phyloP scores from a whole-genome alignment of 2,113 vertebrate genomes.

The Hippocampus zosterae region DNA sequence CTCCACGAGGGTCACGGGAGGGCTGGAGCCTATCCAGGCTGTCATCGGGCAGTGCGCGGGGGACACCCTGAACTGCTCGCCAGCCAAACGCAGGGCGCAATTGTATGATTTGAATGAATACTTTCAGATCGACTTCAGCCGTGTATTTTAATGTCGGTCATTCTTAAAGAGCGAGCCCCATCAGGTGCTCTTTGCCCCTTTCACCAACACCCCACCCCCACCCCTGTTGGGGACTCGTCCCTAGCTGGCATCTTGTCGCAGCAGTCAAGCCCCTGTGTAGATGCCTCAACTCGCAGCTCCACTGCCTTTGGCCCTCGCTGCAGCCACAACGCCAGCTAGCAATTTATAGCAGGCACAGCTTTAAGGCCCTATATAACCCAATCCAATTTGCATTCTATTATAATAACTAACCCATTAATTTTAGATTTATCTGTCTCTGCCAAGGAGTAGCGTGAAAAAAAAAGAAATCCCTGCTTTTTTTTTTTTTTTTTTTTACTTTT shows the following conservation, averaged over 20 bases:
- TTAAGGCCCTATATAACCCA: slow-evolving; percentile 25
- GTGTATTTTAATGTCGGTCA: too few species aligned
- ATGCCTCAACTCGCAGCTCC: slow-evolving; percentile 77
- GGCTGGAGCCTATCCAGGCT: too few species aligned
- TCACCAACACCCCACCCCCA: slow-evolving; percentile 81
- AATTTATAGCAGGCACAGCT: slow-evolving; percentile 83
- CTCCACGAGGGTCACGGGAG: too few species aligned
- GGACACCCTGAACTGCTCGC: too few species aligned
- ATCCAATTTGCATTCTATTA: slow-evolving; percentile 6
- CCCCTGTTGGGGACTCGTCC: slow-evolving; percentile 79
- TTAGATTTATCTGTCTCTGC: neutral
- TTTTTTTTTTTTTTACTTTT: slow-evolving; percentile 29
- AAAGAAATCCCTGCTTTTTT: neutral
- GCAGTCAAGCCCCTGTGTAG: slow-evolving; percentile 83
- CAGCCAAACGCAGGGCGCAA: too few species aligned
- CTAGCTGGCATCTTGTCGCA: slow-evolving; percentile 84
- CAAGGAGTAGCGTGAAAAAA: slow-evolving; percentile 6
- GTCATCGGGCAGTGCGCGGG: too few species aligned
- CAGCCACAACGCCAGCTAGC: slow-evolving; percentile 84
- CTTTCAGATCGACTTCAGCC: too few species aligned
- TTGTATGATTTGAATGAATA: too few species aligned
- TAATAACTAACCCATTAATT: neutral
- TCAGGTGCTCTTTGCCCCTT: slow-evolving; percentile 87
- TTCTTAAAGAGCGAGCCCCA: slow-evolving; percentile 83
- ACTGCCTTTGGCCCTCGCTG: slow-evolving; percentile 71